These are phyloP conservation scores for Lepidurus arcticus DNA, from an alignment of 1,140 invertebrate species.

Conservation along the genomic window DNA sequence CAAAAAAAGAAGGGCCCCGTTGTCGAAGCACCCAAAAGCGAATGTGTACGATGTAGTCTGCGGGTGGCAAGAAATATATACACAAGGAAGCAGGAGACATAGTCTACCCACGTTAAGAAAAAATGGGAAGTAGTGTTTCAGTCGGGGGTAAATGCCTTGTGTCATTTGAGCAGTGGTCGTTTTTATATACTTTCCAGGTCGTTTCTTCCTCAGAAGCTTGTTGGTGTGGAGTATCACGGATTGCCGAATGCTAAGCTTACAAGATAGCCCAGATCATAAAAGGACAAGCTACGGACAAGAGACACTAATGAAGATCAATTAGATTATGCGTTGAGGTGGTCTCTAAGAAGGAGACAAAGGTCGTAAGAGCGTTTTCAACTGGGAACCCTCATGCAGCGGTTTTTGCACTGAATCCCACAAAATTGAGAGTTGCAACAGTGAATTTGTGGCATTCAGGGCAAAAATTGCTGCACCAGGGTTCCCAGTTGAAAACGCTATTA, in stretches of 20 bases:
- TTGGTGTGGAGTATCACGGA: background rate
- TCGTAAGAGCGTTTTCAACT: too few relatives aligned
- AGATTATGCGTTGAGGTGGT: background rate
- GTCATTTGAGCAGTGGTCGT: slow-evolving; percentile 14
- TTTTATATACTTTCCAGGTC: background rate
- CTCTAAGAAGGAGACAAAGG: background rate
- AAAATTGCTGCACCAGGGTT: too few relatives aligned
- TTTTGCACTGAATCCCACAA: too few relatives aligned
- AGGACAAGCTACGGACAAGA: background rate
- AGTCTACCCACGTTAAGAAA: background rate
- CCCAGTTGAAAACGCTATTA: too few relatives aligned
- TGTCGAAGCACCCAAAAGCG: background rate
- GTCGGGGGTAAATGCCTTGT: background rate
- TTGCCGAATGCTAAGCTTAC: background rate
- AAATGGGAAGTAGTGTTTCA: background rate
- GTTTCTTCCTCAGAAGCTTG: background rate
- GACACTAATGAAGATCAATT: slow-evolving; percentile 4
- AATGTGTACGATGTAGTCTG: background rate
- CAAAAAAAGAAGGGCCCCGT: background rate
- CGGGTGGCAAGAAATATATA: background rate
- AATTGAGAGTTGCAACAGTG: too few relatives aligned
- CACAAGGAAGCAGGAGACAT: background rate
- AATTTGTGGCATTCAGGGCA: too few relatives aligned
- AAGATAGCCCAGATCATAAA: background rate
- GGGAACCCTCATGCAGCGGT: too few relatives aligned